phyloP scores from a whole-genome alignment of 2,888 invertebrate genomes.

The Drosophila nr. perissopoda region DNA sequence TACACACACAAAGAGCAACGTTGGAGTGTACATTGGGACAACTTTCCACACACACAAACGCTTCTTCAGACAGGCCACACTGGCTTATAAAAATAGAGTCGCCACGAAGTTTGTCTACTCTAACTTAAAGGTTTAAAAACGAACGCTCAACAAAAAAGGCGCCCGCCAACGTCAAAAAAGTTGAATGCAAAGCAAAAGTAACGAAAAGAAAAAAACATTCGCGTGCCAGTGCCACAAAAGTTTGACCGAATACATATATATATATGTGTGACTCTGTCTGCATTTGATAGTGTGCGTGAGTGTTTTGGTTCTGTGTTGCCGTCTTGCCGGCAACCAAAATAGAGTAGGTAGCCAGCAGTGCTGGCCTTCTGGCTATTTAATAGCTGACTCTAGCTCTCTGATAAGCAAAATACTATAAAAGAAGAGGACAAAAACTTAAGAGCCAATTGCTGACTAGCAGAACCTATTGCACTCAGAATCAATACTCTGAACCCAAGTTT shows the following conservation, averaged over 20 bases:
- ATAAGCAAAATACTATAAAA: background rate
- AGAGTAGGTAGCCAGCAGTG: conserved; percentile 49
- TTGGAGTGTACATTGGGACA: conserved; percentile 66
- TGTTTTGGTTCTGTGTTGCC: conserved; percentile 18
- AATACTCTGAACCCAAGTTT: background rate
- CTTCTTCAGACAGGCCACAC: conserved; percentile 34
- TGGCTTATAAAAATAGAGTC: conserved; percentile 18
- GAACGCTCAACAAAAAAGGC: conserved; percentile 27
- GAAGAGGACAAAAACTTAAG: background rate
- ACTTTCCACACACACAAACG: conserved; percentile 60
- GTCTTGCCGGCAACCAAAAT: conserved; percentile 54
- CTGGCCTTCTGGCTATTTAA: conserved; percentile 5
- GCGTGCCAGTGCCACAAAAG: conserved; percentile 64
- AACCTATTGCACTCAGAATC: background rate
- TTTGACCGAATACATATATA: conserved; percentile 29
- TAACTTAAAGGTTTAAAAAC: conserved; percentile 22
- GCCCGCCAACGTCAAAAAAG: conserved; percentile 21
- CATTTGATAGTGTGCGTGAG: conserved; percentile 16
- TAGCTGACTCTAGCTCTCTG: background rate
- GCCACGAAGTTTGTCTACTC: conserved; percentile 37
- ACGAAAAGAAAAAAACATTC: conserved; percentile 21
- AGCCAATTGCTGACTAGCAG: background rate
- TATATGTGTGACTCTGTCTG: conserved; percentile 14
- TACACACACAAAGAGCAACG: conserved; percentile 20
- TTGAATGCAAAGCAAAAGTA: conserved; percentile 31